These are phyloP conservation scores for Cyrtorhinus lividipennis DNA, from an alignment of 1,140 invertebrate genomes.

Conservation along the genomic window DNA sequence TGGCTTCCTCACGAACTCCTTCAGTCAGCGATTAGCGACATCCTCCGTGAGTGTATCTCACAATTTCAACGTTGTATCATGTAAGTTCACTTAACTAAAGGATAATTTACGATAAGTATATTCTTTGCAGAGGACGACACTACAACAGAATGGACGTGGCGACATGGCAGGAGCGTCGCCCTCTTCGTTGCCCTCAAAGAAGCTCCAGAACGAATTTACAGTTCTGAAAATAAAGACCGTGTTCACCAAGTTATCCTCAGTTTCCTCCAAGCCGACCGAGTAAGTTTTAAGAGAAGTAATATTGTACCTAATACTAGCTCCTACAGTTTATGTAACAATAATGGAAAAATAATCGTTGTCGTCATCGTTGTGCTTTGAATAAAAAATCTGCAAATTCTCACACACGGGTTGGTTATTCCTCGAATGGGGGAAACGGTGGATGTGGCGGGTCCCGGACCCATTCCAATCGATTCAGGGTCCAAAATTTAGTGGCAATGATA, in stretches of 20 bases:
- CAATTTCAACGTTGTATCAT: constrained; percentile 16
- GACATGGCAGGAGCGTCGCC: constrained; percentile 68
- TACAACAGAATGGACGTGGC: constrained; percentile 50
- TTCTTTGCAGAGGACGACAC: constrained; percentile 38
- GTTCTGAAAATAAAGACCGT: constrained; percentile 48
- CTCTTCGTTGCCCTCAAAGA: constrained; percentile 83
- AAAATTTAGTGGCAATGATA: no score
- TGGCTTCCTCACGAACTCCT: constrained; percentile 62
- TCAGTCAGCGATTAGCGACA: constrained; percentile 44
- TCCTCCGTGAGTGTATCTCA: constrained; percentile 12
- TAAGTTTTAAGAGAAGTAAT: constrained; percentile 26
- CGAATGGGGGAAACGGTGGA: no score
- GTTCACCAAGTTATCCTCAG: constrained; percentile 49
- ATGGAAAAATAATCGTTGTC: no score
- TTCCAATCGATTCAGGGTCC: no score
- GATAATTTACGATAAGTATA: no score
- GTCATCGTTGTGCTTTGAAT: no score
- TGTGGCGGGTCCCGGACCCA: no score
- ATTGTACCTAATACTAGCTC: not conserved
- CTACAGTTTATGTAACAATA: no score
- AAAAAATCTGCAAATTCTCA: no score
- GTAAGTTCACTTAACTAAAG: constrained; percentile 16
- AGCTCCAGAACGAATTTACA: constrained; percentile 52
- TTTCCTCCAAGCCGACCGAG: constrained; percentile 55
- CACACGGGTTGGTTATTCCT: no score